Evolutionary conservation across 2,113 vertebrate genomes (phyloP).

Genomic region (Lamprotornis superbus): DNA sequence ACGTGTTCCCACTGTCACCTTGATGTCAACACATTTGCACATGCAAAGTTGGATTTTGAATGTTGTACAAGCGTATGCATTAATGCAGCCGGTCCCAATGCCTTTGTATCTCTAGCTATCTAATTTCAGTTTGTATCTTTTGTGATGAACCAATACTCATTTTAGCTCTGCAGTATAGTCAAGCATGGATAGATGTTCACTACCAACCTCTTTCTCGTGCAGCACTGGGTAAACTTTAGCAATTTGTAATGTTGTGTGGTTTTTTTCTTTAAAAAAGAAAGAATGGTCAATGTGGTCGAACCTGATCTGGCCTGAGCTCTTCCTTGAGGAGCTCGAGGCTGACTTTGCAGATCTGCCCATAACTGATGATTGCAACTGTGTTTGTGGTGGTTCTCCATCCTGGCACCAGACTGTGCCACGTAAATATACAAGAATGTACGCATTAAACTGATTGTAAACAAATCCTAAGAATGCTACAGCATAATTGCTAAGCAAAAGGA

Average conservation of each 20-base stretch:
- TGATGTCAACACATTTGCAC: conserved; percentile 21
- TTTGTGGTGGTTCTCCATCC: conserved; percentile 8
- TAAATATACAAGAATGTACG: conserved; percentile 32
- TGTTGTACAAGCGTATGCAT: conserved; percentile 29
- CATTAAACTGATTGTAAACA: conserved; percentile 56
- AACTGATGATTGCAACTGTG: neutral
- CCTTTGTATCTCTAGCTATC: conserved; percentile 25
- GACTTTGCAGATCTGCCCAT: conserved; percentile 5
- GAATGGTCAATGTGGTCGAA: neutral
- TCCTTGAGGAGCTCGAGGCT: neutral
- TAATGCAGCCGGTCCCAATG: conserved; percentile 55
- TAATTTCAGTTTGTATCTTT: neutral
- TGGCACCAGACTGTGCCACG: neutral
- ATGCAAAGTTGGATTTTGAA: conserved; percentile 49
- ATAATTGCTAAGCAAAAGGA: conserved; percentile 65
- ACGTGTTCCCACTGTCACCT: neutral
- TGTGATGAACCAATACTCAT: conserved; percentile 50
- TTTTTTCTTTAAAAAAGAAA: conserved; percentile 25
- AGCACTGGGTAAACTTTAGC: conserved; percentile 60
- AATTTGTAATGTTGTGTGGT: conserved; percentile 24
- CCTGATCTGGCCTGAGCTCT: neutral
- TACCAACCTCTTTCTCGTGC: conserved; percentile 27
- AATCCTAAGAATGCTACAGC: conserved; percentile 49
- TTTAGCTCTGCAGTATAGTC: conserved; percentile 36
- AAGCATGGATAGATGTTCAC: conserved; percentile 50